phyloP scores from a whole-genome alignment of 2,113 vertebrate genomes.

The Ursus arctos region DNA sequence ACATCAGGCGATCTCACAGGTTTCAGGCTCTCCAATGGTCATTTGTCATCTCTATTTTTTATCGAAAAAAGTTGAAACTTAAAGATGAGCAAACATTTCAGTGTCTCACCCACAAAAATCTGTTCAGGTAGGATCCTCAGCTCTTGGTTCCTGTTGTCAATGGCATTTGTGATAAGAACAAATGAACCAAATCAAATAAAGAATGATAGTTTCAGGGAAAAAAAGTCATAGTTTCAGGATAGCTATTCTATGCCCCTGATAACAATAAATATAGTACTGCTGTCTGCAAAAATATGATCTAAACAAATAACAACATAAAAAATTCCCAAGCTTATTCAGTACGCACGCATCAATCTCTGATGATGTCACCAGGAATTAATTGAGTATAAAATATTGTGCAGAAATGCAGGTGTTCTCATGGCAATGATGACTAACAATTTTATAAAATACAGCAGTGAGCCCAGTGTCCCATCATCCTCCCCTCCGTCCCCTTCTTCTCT shows the following conservation, averaged over 20 bases:
- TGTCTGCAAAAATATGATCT: constrained; percentile 79
- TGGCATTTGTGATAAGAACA: constrained; percentile 14
- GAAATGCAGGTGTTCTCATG: constrained; percentile 61
- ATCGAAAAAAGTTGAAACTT: neutral
- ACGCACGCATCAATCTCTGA: constrained; percentile 74
- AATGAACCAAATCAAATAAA: constrained; percentile 32
- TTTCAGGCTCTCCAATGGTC: neutral
- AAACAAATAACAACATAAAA: constrained; percentile 77
- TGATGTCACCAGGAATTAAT: constrained; percentile 79
- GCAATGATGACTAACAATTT: constrained; percentile 78
- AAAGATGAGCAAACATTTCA: neutral
- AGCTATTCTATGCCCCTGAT: constrained; percentile 53
- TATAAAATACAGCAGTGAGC: constrained; percentile 53
- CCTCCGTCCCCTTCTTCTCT: constrained; percentile 31
- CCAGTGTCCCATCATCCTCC: constrained; percentile 48
- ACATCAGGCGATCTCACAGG: neutral
- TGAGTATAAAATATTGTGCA: constrained; percentile 75
- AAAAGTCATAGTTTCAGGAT: constrained; percentile 18
- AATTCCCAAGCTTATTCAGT: constrained; percentile 70
- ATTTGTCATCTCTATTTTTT: neutral
- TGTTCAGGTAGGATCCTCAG: neutral
- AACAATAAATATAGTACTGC: constrained; percentile 76
- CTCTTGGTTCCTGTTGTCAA: neutral
- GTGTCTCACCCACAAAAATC: neutral
- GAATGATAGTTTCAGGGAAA: neutral